Evolutionary conservation across 2,888 invertebrate genomes (phyloP).

Genomic region (Aspidapion aeneum): DNA sequence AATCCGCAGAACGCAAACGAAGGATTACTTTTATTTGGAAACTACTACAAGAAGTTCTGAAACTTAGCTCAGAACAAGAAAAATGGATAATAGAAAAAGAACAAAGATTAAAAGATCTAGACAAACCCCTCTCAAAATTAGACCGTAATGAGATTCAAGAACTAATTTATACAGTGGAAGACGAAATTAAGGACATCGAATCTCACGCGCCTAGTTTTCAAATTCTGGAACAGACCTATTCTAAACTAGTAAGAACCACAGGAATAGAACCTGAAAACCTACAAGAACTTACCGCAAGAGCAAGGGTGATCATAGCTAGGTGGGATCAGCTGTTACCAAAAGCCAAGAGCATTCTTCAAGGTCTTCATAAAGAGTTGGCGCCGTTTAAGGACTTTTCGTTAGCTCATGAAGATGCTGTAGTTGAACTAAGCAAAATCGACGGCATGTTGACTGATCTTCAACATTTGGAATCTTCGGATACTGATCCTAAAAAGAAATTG

Average conservation of each 20-base stretch:
- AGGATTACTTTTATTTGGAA: slow-evolving; percentile 62
- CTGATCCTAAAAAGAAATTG: slow-evolving; percentile 46
- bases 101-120: slow-evolving; percentile 56
- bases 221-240: slow-evolving; percentile 65
- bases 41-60: slow-evolving; percentile 56
- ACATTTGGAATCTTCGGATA: slow-evolving; percentile 53
- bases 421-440: slow-evolving; percentile 68
- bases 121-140: slow-evolving; percentile 55
- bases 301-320: slow-evolving; percentile 57
- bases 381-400: slow-evolving; percentile 65
- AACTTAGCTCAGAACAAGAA: slow-evolving; percentile 55
- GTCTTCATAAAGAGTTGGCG: slow-evolving; percentile 56
- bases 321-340: slow-evolving; percentile 64
- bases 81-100: slow-evolving; percentile 63
- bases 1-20: slow-evolving; percentile 68
- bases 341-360: slow-evolving; percentile 56
- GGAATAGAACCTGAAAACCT: slow-evolving; percentile 68
- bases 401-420: slow-evolving; percentile 68
- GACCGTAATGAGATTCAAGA: slow-evolving; percentile 58
- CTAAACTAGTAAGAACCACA: slow-evolving; percentile 62
- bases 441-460: slow-evolving; percentile 67
- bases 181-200: slow-evolving; percentile 55
- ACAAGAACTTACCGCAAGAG: slow-evolving; percentile 58
- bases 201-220: slow-evolving; percentile 55
- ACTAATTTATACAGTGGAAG: slow-evolving; percentile 55